phyloP scores from a whole-genome alignment of 2,797 vertebrate species.

The Takifugu ocellatus region DNA sequence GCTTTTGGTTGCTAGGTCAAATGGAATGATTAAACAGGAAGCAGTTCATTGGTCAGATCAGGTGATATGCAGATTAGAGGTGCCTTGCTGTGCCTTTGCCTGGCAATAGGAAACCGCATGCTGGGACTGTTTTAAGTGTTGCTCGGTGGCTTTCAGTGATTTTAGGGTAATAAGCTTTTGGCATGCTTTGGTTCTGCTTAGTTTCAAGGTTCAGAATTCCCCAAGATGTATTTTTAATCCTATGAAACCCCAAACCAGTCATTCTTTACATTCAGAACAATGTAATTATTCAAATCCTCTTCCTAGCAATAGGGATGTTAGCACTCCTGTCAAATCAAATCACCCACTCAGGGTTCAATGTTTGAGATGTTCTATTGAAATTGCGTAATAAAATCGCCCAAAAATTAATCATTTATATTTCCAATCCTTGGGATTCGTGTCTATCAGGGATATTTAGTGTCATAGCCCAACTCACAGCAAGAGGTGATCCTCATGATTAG shows the following conservation, averaged over 20 bases:
- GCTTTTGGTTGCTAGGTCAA: conserved; percentile 59
- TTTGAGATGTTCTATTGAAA: conserved; percentile 63
- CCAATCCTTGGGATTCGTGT: conserved; percentile 39
- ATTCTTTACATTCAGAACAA: conserved; percentile 13
- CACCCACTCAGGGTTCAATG: conserved; percentile 53
- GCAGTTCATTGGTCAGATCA: conserved; percentile 60
- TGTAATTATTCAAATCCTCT: conserved; percentile 17
- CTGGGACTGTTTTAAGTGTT: conserved; percentile 45
- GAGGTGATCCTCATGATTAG: conserved; percentile 66
- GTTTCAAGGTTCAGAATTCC: conserved; percentile 2
- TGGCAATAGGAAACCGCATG: conserved; percentile 39
- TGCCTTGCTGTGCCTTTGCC: conserved; percentile 47
- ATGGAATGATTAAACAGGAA: conserved; percentile 55
- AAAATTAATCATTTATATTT: conserved; percentile 61
- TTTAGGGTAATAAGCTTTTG: conserved; percentile 11
- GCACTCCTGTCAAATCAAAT: conserved; percentile 57
- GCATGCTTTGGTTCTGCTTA: conserved; percentile 7
- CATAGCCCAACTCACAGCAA: conserved; percentile 55
- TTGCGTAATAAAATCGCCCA: background rate
- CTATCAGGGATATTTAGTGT: conserved; percentile 64
- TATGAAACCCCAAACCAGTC: background rate
- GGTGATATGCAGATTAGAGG: conserved; percentile 62
- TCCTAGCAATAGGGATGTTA: conserved; percentile 39
- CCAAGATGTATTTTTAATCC: background rate
- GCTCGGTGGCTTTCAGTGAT: conserved; percentile 40